Evolutionary conservation across 2,113 vertebrate genomes (phyloP).

Genomic region (Setophaga kirtlandii): DNA sequence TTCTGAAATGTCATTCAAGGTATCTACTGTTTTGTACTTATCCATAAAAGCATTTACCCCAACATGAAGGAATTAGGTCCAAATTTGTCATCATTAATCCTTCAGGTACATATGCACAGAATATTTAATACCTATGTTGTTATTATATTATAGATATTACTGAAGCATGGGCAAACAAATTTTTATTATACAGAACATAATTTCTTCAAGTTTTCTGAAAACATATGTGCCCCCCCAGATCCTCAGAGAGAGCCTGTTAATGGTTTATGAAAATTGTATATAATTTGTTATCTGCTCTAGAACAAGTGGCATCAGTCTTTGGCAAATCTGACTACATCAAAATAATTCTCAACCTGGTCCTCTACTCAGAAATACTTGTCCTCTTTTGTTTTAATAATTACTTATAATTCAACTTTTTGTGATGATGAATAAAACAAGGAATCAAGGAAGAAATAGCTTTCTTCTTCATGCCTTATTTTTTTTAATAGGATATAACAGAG

Average conservation of each 20-base stretch:
- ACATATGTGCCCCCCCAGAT: fast-evolving
- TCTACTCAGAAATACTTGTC: not conserved
- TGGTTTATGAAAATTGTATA: not conserved
- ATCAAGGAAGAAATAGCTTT: not conserved
- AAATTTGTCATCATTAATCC: not conserved
- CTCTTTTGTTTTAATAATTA: not conserved
- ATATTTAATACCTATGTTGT: not conserved
- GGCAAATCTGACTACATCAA: not conserved
- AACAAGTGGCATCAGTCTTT: not conserved
- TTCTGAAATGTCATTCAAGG: not conserved
- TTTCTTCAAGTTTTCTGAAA: not conserved
- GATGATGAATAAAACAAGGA: not conserved
- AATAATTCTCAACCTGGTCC: not conserved
- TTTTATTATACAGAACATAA: not conserved
- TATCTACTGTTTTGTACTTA: not conserved
- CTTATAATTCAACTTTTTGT: not conserved
- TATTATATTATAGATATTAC: not conserved
- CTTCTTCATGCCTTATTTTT: not conserved
- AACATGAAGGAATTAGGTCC: not conserved
- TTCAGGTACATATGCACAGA: not conserved
- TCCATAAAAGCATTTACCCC: not conserved
- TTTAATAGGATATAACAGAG: not conserved
- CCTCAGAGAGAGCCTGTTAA: not conserved
- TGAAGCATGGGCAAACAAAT: not conserved
- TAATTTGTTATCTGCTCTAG: not conserved